Base-by-base conservation (phyloP, 1,140 invertebrate species). In the Cecropterus lyciades region DNA sequence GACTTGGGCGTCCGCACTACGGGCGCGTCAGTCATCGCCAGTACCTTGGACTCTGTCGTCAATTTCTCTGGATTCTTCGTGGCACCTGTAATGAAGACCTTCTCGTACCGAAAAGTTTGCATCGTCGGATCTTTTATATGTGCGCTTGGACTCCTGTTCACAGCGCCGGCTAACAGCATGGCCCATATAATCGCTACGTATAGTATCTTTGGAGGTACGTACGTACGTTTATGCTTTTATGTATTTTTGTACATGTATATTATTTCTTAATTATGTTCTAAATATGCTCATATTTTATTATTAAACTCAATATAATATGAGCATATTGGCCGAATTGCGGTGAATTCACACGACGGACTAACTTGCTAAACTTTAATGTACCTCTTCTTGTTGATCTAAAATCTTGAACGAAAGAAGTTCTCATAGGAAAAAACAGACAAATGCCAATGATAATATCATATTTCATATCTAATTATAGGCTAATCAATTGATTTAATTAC, bases 61-160 rank as follows among this genome's bases (percentile, higher is more conserved):
- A 96, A 96, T 77, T 96, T 96, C 86, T 96, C 95, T 67, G 95
- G 95, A 13, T 93, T 96, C 70, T 94, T 96, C 75, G 94, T 96
- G 59, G 95, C 95, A 3, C 95, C 95, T 0, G 91, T 96, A 65
- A 94, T 96, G 49, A 95, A 95, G 84, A 95, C 93, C 71, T 96
- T 95, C 79, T 95, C 95, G 17, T 96, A 95, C 73, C 92, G 95
- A 63, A 95, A 96, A 87, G 95, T 96, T 2, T 95, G 95, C 68
- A 82, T 96, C 9, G 93, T 94, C 13, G 95, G 95, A 7, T 94
- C 95, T 1, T 73, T 94, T 17, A 92, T 96, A 63, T 94, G 94
- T 62, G 95, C 93, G 9, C 80, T 94, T 9, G 95, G 95, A 3
- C 90, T 96, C 14, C 93, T 96, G 7, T 87, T 94, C 37, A 96